Base-by-base conservation (phyloP, 2,113 vertebrate genomes). In the Girardinichthys multiradiatus region DNA sequence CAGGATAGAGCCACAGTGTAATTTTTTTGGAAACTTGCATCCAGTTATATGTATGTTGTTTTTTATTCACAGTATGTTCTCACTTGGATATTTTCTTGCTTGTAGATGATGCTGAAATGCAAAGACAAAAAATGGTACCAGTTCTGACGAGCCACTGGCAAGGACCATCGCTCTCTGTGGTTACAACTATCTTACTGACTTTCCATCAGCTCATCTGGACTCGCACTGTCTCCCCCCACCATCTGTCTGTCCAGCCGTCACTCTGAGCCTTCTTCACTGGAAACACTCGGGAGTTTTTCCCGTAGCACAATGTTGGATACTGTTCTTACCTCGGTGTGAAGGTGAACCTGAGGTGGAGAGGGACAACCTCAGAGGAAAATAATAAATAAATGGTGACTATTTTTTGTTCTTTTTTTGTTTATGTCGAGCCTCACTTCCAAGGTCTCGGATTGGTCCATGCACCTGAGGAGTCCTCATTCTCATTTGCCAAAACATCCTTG, bases 111-210 rank as follows among this genome's bases (percentile, higher is more conserved):
- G 98, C 88, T 98, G 89, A 99, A 99, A 93, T 99, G 96, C 94
- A 99, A 99, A 94, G 98, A 99, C 92, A 99, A 99, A 91, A 99
- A 99, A 88, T 99, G 98, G 98, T 99, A 99, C 95, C 98, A 99
- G 87, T 97, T 99, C 96, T 99, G 95, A 99, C 94, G 76, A 10
- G 79, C 33, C 75, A 59, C 7, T 57, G 70, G 29, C 70, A 71
- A 78, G 81, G 84, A 82, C 77, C 4, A 58, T 74, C 82, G 82
- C 78, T 77, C 78, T 77, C 73, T 72, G 66, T 45, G 70, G 80
- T 90, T 87, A 80, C 64, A 31, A 79, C 79, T 72, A 57, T 83
- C 85, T 60, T 13, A 74, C 37, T 51, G 57, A 86, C 83, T 80
- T 78, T 85, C 82, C 85, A 89, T 91, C 74, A 84, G 91, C 93